Conservation (phyloP, 2,888 invertebrate species). For the Mythimna albipuncta region DNA sequence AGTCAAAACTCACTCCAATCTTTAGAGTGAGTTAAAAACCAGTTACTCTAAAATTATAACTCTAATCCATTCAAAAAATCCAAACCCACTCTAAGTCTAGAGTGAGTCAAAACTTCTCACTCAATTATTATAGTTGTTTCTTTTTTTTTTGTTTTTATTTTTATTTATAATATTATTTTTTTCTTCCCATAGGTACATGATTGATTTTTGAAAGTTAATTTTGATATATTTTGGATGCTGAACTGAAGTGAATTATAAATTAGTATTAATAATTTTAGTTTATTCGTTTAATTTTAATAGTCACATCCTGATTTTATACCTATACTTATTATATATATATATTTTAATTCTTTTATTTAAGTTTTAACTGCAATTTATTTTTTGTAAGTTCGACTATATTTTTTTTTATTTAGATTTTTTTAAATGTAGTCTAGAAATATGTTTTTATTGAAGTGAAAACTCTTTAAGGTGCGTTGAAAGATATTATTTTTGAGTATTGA, state of each 20-base stretch:
- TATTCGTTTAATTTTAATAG: slow-evolving; percentile 72
- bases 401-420: slow-evolving; percentile 12
- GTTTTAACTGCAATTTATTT: slow-evolving; percentile 34
- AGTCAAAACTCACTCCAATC: background rate
- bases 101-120: background rate
- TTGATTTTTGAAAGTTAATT: slow-evolving; percentile 80
- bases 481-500: no score
- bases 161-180: slow-evolving; percentile 61
- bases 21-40: background rate
- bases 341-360: slow-evolving; percentile 47
- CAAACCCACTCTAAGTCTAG: background rate
- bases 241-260: slow-evolving; percentile 64
- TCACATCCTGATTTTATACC: slow-evolving; percentile 81
- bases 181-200: slow-evolving; percentile 85
- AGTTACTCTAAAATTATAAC: background rate
- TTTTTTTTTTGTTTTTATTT: slow-evolving; percentile 47
- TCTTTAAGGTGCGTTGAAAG: no score
- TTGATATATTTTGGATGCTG: slow-evolving; percentile 50
- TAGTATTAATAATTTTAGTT: slow-evolving; percentile 66
- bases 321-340: slow-evolving; percentile 53
- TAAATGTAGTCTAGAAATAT: background rate
- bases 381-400: slow-evolving; percentile 16
- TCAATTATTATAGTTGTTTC: slow-evolving; percentile 16
- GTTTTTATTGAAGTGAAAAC: no score
- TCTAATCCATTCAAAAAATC: no score